Evolutionary conservation across 2,888 invertebrate species (phyloP).

Genomic region (Marronus borbonicus): DNA sequence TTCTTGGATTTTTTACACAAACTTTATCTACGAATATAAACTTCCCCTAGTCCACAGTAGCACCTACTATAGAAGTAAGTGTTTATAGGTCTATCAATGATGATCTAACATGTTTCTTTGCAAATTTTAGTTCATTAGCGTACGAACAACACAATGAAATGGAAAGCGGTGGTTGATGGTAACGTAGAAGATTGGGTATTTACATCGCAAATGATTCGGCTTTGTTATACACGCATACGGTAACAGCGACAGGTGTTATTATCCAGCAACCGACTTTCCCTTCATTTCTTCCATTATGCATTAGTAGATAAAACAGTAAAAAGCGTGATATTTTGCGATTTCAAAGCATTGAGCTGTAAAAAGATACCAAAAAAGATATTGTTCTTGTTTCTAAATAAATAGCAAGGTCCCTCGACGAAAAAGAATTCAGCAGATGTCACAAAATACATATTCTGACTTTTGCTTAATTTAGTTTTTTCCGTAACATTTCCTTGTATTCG

Average conservation of each 20-base stretch:
- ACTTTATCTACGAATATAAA: no score
- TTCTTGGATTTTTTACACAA: no score
- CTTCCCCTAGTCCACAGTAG: no score
- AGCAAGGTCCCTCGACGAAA: no score
- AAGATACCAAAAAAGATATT: not conserved
- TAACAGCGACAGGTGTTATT: conserved; percentile 6
- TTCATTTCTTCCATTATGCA: not conserved
- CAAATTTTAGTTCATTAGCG: no score
- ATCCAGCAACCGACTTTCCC: not conserved
- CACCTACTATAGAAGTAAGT: no score
- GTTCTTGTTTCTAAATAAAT: not conserved
- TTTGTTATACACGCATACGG: not conserved
- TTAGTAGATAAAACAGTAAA: not conserved
- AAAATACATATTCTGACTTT: no score
- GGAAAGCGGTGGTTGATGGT: not conserved
- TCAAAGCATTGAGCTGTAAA: not conserved
- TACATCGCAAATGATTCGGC: not conserved
- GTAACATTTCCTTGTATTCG: no score
- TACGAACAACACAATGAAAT: not conserved
- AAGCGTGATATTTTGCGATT: not conserved
- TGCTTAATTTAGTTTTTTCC: no score
- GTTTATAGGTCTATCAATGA: no score
- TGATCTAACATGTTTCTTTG: no score
- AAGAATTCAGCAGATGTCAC: no score
- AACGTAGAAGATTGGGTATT: not conserved